phyloP scores from a whole-genome alignment of 2,113 vertebrate genomes.

The Nesogale talazaci region DNA sequence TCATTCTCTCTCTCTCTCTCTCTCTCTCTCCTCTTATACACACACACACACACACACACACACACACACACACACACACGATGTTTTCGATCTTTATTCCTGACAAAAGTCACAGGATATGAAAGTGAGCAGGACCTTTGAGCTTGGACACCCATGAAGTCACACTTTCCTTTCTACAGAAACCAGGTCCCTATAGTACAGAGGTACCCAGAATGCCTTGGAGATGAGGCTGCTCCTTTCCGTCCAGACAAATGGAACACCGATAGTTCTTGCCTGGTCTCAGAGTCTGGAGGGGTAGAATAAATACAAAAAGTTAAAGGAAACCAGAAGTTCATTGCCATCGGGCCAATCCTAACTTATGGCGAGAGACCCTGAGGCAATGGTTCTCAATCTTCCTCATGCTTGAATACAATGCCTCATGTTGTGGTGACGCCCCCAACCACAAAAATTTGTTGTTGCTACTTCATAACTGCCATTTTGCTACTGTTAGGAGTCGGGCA shows the following conservation, averaged over 20 bases:
- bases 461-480: too few species aligned
- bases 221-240: not conserved
- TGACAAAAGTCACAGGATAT: slow-evolving; percentile 1
- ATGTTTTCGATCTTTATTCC: slow-evolving; percentile 19
- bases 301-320: too few species aligned
- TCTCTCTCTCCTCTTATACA: not conserved
- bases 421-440: too few species aligned
- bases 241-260: not conserved
- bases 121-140: not conserved
- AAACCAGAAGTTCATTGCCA: too few species aligned
- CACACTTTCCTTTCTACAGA: not conserved
- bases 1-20: not conserved
- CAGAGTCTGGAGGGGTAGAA: not conserved
- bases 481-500: too few species aligned
- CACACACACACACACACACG: not conserved
- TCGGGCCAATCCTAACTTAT: too few species aligned
- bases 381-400: too few species aligned
- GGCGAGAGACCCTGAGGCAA: too few species aligned
- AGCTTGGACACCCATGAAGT: not conserved
- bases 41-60: too few species aligned
- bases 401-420: too few species aligned
- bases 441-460: too few species aligned
- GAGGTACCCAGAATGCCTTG: not conserved
- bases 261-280: not conserved
- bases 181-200: not conserved